A percentile compares a stretch with the other conserved stretches of the same genome.
phyloP scores from a whole-genome alignment of 2,113 vertebrate species.

The Irena cyanogastra region DNA sequence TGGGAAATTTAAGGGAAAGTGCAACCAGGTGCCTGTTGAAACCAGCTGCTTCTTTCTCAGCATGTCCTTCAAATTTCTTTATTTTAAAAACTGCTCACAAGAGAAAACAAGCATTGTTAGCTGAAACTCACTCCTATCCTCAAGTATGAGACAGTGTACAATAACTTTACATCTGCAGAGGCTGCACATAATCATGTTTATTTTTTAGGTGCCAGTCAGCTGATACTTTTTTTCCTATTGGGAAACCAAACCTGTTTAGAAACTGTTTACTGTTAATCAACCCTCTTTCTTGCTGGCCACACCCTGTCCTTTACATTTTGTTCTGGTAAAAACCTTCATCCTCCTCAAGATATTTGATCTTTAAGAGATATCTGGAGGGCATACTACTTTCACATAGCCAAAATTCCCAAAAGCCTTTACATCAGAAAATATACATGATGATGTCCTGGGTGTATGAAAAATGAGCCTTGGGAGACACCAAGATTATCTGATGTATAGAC shows the following conservation, averaged over 20 bases:
- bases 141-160: neutral
- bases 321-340: neutral
- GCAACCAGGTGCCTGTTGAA: neutral
- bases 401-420: neutral
- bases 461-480: neutral
- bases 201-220: neutral
- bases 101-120: neutral
- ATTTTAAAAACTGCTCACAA: neutral
- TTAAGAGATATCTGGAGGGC: neutral
- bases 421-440: neutral
- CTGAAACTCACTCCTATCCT: neutral
- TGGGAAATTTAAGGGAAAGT: neutral
- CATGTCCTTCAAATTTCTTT: neutral
- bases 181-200: neutral
- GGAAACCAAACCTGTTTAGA: neutral
- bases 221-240: neutral
- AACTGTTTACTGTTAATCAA: neutral
- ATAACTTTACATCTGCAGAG: neutral
- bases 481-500: neutral
- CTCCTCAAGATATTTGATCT: neutral
- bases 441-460: neutral
- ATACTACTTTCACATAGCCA: neutral
- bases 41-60: neutral
- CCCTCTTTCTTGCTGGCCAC: neutral
- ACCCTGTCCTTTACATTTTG: neutral